Evolutionary conservation across 2,113 vertebrate species (phyloP), one percentile per base, ranked within the genome.

Genomic region (Callionymus lyra): DNA sequence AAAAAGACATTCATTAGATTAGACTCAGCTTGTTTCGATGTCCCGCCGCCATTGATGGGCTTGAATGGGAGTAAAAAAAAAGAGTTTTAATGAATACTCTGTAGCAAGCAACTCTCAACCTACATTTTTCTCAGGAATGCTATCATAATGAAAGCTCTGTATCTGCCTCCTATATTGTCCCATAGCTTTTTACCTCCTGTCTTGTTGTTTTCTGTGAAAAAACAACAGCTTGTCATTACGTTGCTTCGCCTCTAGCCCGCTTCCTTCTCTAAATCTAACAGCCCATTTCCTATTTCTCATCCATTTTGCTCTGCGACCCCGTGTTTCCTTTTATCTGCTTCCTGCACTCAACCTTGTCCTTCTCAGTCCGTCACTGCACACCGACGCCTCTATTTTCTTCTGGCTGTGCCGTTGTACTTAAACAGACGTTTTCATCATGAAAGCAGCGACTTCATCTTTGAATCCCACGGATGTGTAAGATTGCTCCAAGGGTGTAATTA

Each of bases 1-100:
- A 70, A 63, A 67, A 65, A 80, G 63, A 69, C 74, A 80, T 78
- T 83, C 81, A 83, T 82, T 82, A 83, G 77, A 74, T 80, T 81
- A 82, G 63, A 59, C 79, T 68, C 77, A 62, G 80, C 56, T 9
- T 82, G 76, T 76, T 70, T 61, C 55, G 51, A 74, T 71, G 71
- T 54, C 68, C 72, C 9, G 58, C 55, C 43, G 65, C 63, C 59
- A 40, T 18, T 34, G 31, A 59, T 58, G 55, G 31, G 47, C 50
- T 61, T 68, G 50, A 16, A 43, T 57, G 55, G 12, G 32, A 50
- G 47, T 51, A 35, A 31, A 4, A 27, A 27, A 27, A 27, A 27
- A 27, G 21, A 8, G 8, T 27, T 27, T 27, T 27, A 27, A 27
- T 27, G 21, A 27, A 5, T 8, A 27, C 21, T 27, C 21, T 27